A percentile compares a stretch with the other conserved stretches of the same genome.
Conservation (phyloP, 2,888 invertebrate genomes). For the Diaprepes abbreviatus region DNA sequence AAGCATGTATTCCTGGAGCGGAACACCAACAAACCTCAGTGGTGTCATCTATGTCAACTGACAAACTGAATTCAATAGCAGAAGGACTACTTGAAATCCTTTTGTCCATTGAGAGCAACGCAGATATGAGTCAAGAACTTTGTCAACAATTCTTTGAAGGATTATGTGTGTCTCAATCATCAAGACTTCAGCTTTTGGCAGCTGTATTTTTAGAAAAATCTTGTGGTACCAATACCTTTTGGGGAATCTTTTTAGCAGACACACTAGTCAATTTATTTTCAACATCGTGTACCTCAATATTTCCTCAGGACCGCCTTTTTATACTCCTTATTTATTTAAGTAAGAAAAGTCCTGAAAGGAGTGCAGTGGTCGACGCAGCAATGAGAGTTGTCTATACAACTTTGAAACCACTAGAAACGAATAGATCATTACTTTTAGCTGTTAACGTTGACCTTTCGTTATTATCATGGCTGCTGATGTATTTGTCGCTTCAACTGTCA, state of each 20-base stretch:
- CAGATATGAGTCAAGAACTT: conserved; percentile 64
- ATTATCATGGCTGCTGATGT: conserved; percentile 83
- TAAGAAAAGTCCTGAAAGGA: conserved; percentile 80
- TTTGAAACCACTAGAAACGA: conserved; percentile 67
- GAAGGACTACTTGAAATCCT: conserved; percentile 88
- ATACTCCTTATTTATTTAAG: conserved; percentile 89
- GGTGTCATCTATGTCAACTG: conserved; percentile 77
- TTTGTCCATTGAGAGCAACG: conserved; percentile 67
- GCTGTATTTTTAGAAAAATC: conserved; percentile 82
- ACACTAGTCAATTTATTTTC: conserved; percentile 85
- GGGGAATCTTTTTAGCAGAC: conserved; percentile 91
- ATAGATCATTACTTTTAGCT: conserved; percentile 65
- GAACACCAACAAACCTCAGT: background rate
- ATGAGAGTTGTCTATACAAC: conserved; percentile 73
- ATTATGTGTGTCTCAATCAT: conserved; percentile 83
- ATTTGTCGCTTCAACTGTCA: conserved; percentile 81
- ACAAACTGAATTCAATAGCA: conserved; percentile 85
- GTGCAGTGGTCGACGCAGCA: conserved; percentile 76
- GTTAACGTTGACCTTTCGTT: conserved; percentile 76
- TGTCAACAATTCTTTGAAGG: conserved; percentile 80
- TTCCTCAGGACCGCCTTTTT: conserved; percentile 91
- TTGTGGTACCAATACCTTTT: conserved; percentile 73
- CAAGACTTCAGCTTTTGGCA: conserved; percentile 83
- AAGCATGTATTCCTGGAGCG: conserved; percentile 65
- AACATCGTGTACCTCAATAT: conserved; percentile 82